Percentiles rank a stretch among this genome's conserved stretches.
These are phyloP conservation scores for Spisula subtruncata DNA, from an alignment of 2,888 invertebrate genomes.

Conservation along the genomic window DNA sequence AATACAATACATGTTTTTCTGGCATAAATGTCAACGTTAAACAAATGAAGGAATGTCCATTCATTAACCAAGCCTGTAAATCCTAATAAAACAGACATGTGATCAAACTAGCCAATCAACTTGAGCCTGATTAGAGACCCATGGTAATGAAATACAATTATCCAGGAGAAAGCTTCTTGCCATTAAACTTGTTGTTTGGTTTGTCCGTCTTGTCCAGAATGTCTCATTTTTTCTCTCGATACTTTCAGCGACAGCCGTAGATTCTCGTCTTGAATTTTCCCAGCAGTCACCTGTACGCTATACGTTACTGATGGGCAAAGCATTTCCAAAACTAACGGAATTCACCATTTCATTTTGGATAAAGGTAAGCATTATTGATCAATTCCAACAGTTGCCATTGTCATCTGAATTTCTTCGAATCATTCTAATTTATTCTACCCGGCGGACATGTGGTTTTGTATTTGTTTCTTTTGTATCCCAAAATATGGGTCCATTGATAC, in stretches of 20 bases:
- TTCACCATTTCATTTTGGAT: slow-evolving; percentile 87
- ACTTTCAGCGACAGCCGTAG: slow-evolving; percentile 83
- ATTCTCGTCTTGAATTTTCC: slow-evolving; percentile 84
- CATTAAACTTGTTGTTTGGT: background rate
- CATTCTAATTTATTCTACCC: background rate
- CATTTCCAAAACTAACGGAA: slow-evolving; percentile 83
- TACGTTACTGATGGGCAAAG: slow-evolving; percentile 84
- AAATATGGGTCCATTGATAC: too few species aligned
- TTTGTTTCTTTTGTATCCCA: too few species aligned
- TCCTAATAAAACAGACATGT: background rate
- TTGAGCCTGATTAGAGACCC: background rate
- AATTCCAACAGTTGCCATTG: too few species aligned
- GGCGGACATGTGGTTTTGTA: too few species aligned
- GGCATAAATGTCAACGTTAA: too few species aligned
- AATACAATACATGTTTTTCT: too few species aligned
- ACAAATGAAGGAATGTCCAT: background rate
- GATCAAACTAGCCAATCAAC: background rate
- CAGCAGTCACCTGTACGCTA: slow-evolving; percentile 79
- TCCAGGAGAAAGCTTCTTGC: background rate
- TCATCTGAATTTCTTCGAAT: too few species aligned
- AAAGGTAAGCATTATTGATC: slow-evolving; percentile 72
- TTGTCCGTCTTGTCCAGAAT: background rate
- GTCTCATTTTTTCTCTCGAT: background rate
- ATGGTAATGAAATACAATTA: background rate
- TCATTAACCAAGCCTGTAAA: background rate